Base-by-base conservation (phyloP, 2,888 invertebrate species). In the Syrista parreyssii region DNA sequence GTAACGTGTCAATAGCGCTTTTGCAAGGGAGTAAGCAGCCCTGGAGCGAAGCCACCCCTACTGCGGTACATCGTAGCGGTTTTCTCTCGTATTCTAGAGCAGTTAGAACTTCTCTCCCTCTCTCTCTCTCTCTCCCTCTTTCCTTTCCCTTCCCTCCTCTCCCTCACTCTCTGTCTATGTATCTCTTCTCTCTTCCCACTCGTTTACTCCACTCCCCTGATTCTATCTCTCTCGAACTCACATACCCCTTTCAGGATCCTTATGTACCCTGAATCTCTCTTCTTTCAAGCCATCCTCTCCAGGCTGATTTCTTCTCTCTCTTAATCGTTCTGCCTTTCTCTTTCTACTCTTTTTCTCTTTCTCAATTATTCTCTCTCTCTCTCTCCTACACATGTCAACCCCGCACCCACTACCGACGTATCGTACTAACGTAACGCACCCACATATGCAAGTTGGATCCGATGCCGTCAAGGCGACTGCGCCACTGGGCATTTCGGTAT, bases 391-490 rank as follows among this genome's bases (percentile, higher is more conserved):
- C 71, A 40, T 23, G 35, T 36, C 35, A 75, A 68, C 68, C 72
- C 68, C 23, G 0, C 68, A 32, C 15, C 34, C 78, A 71, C 68
- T 73, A 74, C 74, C 40, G 32, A 75, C 75, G 76, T 79, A 69
- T 74, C 75, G 79, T 80, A 81, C 75, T 79, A 32, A 69, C 31
- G 12, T 69, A 69, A 69, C 69, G 79, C 81, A 80, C 87, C 84
- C 87, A 88, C 86, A 87, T 81, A 88, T 83, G 86, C 90, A 91
- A 89, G 89, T 89, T 90, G 88, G 86, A 86, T 23, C 87, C 85
- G 86, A 87, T 80, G 88, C 86, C 88, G 86, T 86, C 88, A 88
- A 87, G 87, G 89, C 90, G 90, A 88, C 88, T 91, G 90, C 90
- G 90, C 89, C 85, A 86, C 79, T 75, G 79, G 83, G 78, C 82